Base-by-base conservation (phyloP, 1,140 invertebrate genomes). In the Melitaea cinxia region DNA sequence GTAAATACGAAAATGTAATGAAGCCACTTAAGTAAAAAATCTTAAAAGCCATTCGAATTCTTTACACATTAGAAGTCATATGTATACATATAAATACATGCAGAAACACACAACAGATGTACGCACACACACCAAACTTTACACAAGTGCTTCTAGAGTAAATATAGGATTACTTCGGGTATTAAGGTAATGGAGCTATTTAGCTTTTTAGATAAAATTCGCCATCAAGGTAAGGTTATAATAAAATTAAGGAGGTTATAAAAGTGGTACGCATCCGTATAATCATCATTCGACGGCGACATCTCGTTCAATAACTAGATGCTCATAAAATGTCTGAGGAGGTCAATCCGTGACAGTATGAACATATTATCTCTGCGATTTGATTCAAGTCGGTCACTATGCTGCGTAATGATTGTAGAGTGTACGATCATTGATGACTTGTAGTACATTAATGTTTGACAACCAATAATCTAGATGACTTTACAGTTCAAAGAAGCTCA, bases 331-430 rank as follows among this genome's bases (percentile, higher is more conserved):
- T 30, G 49, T 28, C 49, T 26, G 56, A 69, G 55, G 66, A 73
- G 70, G 70, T 73, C 67, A 70, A 69, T 63, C 66, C 64, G 68
- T 68, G 66, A 65, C 70, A 68, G 54, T 33, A 63, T 53, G 60
- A 66, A 59, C 67, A 68, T 65, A 73, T 69, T 73, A 69, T 66
- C 64, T 65, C 52, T 49, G 47, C 64, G 30, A 62, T 54, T 52
- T 55, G 56, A 50, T 60, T 50, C 60, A 73, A 64, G 59, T 70
- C 60, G 67, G 45, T 66, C 64, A 64, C 37, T 47, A 66, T 50
- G 39, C 62, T 58, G 59, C 65, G 50, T 63, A 28, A 39, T 42
- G 39, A 64, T 45, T 47, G 30, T 33, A 47, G 50, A 30, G 53
- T 42, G 15, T 24, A 19, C 54, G 21, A 56, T 42, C 12, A 39